These are phyloP conservation scores for Oostethus manadensis DNA, from an alignment of 2,113 vertebrate genomes.

Conservation along the genomic window DNA sequence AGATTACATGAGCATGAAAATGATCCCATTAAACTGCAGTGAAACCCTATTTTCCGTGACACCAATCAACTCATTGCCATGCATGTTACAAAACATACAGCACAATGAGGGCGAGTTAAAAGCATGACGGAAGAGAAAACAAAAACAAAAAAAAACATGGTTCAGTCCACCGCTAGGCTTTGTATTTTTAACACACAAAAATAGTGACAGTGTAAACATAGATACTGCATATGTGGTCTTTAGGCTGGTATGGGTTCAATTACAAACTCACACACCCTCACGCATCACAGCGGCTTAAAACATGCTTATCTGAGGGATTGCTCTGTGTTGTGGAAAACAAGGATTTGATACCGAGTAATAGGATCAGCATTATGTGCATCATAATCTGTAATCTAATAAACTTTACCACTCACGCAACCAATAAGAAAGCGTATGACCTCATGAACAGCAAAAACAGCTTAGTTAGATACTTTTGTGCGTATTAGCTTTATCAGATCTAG, in stretches of 20 bases:
- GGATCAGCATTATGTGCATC: constrained; percentile 43
- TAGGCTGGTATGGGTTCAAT: not conserved
- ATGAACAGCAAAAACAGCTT: constrained; percentile 16
- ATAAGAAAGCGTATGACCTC: constrained; percentile 11
- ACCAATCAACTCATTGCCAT: constrained; percentile 33
- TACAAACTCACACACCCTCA: not conserved
- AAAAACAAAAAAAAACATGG: not conserved
- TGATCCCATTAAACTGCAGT: constrained; percentile 51
- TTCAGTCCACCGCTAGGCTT: not conserved
- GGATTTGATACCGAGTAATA: constrained; percentile 43
- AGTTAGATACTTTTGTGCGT: constrained; percentile 4
- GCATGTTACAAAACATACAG: constrained; percentile 14
- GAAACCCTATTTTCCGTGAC: constrained; percentile 32
- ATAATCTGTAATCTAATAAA: constrained; percentile 46
- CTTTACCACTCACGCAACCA: constrained; percentile 15
- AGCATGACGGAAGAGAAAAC: not conserved
- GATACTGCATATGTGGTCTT: not conserved
- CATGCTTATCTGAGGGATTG: constrained; percentile 26
- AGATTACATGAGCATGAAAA: constrained; percentile 47
- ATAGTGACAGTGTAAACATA: not conserved
- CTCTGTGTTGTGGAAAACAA: constrained; percentile 39
- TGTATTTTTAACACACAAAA: not conserved
- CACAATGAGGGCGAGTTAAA: not conserved
- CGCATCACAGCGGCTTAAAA: constrained; percentile 25
- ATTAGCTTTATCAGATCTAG: constrained; percentile 1